Conservation (phyloP, 2,888 invertebrate genomes). For the Drosophila mercatorum region DNA sequence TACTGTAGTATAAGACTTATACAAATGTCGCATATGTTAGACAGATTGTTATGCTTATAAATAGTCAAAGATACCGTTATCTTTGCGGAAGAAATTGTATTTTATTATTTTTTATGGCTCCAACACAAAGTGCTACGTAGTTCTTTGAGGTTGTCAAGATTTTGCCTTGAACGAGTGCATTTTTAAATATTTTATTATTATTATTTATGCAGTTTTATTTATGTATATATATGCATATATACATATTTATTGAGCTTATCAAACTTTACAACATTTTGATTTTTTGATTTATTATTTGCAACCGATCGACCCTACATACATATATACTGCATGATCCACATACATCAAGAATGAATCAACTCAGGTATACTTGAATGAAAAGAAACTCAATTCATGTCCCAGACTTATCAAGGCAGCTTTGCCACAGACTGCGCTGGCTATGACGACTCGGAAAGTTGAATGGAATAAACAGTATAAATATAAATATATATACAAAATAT, state of each 20-base stretch:
- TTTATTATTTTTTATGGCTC: background rate
- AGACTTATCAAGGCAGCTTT: background rate
- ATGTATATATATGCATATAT: background rate
- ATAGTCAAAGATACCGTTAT: background rate
- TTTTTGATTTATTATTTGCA: background rate
- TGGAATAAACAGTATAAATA: background rate
- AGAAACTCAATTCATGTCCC: background rate
- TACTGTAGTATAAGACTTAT: background rate
- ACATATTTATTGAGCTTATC: background rate
- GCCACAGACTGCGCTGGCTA: background rate
- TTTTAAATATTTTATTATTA: background rate
- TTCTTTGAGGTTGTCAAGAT: background rate
- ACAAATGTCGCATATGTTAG: background rate
- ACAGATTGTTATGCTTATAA: background rate
- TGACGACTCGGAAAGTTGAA: background rate
- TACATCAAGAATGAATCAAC: background rate
- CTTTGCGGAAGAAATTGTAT: background rate
- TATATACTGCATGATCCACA: background rate
- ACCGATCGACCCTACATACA: background rate
- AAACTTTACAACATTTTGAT: background rate
- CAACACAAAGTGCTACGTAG: background rate
- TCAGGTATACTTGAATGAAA: background rate
- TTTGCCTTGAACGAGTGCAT: background rate
- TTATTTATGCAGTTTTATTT: background rate
- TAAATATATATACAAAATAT: background rate